phyloP scores from a whole-genome alignment of 2,888 invertebrate genomes.

The Leptopilina drosophilae region DNA sequence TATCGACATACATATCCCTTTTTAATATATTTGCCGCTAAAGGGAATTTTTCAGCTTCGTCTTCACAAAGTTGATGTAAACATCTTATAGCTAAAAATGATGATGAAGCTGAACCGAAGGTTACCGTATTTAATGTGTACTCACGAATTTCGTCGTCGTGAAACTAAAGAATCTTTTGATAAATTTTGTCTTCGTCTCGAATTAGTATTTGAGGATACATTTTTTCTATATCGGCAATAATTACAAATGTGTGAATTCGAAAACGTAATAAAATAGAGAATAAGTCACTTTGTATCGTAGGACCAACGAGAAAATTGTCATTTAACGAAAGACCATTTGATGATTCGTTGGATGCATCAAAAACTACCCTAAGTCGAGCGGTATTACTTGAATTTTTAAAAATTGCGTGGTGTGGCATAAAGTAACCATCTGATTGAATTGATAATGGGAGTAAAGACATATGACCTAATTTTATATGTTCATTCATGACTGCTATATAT shows the following conservation, averaged over 20 bases:
- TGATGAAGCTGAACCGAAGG: no score
- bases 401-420: slow-evolving; percentile 39
- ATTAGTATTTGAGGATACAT: slow-evolving; percentile 8
- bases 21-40: no score
- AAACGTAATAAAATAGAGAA: slow-evolving; percentile 45
- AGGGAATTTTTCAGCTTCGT: no score
- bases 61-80: no score
- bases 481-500: slow-evolving; percentile 37
- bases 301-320: slow-evolving; percentile 41
- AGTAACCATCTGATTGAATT: slow-evolving; percentile 8
- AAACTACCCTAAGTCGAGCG: slow-evolving; percentile 36
- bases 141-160: no score
- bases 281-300: slow-evolving; percentile 41
- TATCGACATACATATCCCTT: no score
- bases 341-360: background rate
- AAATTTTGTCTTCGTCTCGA: no score
- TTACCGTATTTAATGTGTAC: no score
- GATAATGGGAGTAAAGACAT: background rate
- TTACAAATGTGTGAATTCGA: slow-evolving; percentile 32
- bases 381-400: slow-evolving; percentile 38
- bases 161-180: no score
- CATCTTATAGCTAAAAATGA: no score
- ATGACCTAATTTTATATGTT: slow-evolving; percentile 39
- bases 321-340: slow-evolving; percentile 40
- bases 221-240: slow-evolving; percentile 49